Evolutionary conservation across 2,888 invertebrate species (phyloP).

Genomic region (Acronicta leporina): DNA sequence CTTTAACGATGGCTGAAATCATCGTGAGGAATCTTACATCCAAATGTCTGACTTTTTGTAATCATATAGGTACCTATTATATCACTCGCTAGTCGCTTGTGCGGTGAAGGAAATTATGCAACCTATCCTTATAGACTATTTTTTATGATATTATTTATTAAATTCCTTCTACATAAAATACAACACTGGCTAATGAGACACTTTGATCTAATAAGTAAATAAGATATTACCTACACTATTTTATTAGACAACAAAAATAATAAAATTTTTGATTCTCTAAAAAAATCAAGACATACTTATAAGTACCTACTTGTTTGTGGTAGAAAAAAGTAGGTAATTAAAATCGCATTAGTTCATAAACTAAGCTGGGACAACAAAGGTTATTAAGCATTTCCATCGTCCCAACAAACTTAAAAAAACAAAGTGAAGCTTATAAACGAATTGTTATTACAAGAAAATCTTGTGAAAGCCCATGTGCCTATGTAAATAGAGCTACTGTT

Average conservation of each 20-base stretch:
- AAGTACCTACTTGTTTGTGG: conserved; percentile 14
- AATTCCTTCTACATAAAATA: no score
- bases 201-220: no score
- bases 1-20: no score
- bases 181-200: no score
- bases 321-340: conserved; percentile 36
- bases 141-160: no score
- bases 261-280: conserved; percentile 10
- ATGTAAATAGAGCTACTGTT: conserved; percentile 25
- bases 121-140: no score
- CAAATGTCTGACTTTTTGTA: no score
- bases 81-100: no score
- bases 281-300: conserved; percentile 3
- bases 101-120: no score
- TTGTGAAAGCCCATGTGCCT: conserved; percentile 21
- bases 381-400: conserved; percentile 40
- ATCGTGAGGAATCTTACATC: no score
- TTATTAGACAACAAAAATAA: conserved; percentile 1
- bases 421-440: conserved; percentile 15
- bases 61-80: no score
- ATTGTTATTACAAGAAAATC: conserved; percentile 30
- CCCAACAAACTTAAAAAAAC: conserved; percentile 27
- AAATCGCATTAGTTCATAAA: conserved; percentile 39
- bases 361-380: conserved; percentile 10
- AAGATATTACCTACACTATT: no score